Percentiles rank a stretch among this genome's conserved stretches.
Evolutionary conservation across 2,797 vertebrate species (phyloP).

Genomic region (Tenualosa ilisha): DNA sequence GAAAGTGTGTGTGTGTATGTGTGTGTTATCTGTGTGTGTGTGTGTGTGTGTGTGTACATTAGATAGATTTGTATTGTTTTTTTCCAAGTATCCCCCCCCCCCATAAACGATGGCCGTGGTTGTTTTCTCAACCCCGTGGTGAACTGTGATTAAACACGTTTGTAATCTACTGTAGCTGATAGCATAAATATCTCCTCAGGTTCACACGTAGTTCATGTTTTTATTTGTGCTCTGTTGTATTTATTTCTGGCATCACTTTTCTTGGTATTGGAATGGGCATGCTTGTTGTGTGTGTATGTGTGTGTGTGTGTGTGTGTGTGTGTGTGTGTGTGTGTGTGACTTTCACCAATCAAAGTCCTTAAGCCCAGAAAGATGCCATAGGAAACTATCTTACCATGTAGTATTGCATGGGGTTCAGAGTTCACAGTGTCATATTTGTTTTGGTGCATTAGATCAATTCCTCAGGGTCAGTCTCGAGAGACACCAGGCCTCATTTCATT

Average conservation of each 20-base stretch:
- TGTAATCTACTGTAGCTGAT: conserved; percentile 17
- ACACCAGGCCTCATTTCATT: conserved; percentile 48
- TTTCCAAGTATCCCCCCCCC: neutral
- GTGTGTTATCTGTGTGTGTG: too few relatives aligned
- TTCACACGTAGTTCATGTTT: conserved; percentile 20
- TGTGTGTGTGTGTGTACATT: neutral
- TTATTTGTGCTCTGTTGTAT: conserved; percentile 14
- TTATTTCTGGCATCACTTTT: conserved; percentile 22
- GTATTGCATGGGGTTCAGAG: conserved; percentile 32
- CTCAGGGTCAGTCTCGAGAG: conserved; percentile 39
- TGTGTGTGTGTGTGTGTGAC: conserved; percentile 14
- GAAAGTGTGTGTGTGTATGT: neutral
- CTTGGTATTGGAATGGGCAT: conserved; percentile 3
- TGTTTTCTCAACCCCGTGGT: neutral
- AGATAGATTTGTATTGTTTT: conserved; percentile 2
- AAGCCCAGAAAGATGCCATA: neutral
- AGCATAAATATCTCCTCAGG: conserved; percentile 9
- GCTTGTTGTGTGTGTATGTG: neutral
- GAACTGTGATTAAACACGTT: conserved; percentile 16
- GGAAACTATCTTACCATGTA: conserved; percentile 27
- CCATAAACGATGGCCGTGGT: neutral
- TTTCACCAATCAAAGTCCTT: conserved; percentile 21
- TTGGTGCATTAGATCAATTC: conserved; percentile 52
- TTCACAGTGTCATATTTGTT: conserved; percentile 47
- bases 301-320: conserved; percentile 6